Evolutionary conservation across 64 coral and sea anemone species (phyloP).

Genomic region (Dendronephthya gigantea): DNA sequence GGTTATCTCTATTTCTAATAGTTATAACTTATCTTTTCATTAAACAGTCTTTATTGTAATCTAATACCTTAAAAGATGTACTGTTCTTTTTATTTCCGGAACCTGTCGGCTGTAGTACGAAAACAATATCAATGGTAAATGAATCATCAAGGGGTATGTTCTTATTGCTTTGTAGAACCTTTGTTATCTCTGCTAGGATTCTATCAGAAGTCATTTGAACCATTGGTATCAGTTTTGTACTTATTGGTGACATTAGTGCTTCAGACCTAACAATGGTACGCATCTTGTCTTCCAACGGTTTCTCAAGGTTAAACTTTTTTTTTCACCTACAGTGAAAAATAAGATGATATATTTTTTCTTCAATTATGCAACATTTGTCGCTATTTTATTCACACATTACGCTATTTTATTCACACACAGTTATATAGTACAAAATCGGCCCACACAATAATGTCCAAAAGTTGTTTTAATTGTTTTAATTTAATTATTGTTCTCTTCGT

Average conservation of each 20-base stretch:
- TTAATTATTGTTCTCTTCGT: no score
- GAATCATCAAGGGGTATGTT: slow-evolving; percentile 5
- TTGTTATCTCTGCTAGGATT: slow-evolving; percentile 21
- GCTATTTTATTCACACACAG: no score
- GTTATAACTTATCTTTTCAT: slow-evolving; percentile 24
- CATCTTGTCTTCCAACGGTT: slow-evolving; percentile 11
- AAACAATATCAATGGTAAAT: slow-evolving; percentile 23
- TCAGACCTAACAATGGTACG: slow-evolving; percentile 11
- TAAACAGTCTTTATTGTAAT: neutral
- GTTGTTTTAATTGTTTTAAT: no score
- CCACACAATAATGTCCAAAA: no score
- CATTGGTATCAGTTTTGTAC: slow-evolving; percentile 11
- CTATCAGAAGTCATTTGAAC: neutral
- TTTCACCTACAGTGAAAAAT: slow-evolving; percentile 19
- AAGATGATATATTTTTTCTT: no score
- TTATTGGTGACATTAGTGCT: slow-evolving; percentile 8
- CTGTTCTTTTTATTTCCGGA: neutral
- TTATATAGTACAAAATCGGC: no score
- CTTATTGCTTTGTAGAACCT: slow-evolving; percentile 29
- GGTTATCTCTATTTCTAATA: slow-evolving; percentile 24
- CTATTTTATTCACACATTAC: no score
- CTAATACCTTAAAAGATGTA: slow-evolving; percentile 14
- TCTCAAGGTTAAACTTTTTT: slow-evolving; percentile 15
- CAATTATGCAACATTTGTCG: no score
- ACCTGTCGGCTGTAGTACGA: neutral